phyloP scores from a whole-genome alignment of 2,113 vertebrate species.

The Benitochromis conjunctus region DNA sequence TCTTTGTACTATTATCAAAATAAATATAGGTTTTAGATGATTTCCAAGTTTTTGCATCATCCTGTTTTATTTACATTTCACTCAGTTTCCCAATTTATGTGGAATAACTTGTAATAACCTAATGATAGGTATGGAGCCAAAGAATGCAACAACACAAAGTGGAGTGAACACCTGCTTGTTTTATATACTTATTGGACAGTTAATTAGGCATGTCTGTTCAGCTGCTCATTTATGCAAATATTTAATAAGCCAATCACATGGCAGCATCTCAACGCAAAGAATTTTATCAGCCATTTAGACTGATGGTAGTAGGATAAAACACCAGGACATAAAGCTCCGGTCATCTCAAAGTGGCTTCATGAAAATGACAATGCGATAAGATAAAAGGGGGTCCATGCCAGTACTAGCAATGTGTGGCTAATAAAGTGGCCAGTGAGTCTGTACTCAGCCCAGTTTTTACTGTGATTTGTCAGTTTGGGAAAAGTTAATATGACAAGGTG shows the following conservation, averaged over 20 bases:
- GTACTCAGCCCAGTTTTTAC: neutral
- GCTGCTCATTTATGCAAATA: too few species aligned
- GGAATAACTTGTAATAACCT: neutral
- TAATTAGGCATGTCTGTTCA: neutral
- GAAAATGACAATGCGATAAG: too few species aligned
- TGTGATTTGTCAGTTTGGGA: neutral
- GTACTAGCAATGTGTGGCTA: neutral
- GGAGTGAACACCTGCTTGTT: neutral
- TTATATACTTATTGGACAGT: neutral
- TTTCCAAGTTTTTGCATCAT: neutral
- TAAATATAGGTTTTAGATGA: neutral
- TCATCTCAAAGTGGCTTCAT: too few species aligned
- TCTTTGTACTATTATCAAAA: neutral
- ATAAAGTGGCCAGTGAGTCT: neutral
- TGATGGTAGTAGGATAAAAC: too few species aligned
- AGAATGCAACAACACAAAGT: neutral
- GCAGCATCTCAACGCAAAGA: too few species aligned
- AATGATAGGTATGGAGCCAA: neutral
- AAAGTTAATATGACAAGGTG: neutral
- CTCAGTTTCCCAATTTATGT: neutral
- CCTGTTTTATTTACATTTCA: neutral
- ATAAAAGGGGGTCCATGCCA: neutral
- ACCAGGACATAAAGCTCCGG: too few species aligned
- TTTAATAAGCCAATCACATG: too few species aligned
- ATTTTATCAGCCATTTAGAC: too few species aligned